A percentile compares a stretch with the other conserved stretches of the same genome.
phyloP scores from a whole-genome alignment of 2,888 invertebrate species.

The Caradrina kadenii region DNA sequence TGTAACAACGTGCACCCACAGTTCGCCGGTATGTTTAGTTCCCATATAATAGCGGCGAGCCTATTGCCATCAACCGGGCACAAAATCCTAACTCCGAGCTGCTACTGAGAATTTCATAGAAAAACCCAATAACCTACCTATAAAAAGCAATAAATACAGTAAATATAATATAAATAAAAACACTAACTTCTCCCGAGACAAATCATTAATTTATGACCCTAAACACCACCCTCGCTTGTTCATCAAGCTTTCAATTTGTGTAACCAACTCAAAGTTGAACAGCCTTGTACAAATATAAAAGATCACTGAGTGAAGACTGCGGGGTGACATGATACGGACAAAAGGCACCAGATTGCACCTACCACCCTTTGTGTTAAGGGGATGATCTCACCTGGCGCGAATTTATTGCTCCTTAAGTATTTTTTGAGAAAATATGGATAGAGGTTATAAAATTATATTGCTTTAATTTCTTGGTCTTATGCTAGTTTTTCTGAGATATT shows the following conservation, averaged over 20 bases:
- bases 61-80: too few relatives aligned
- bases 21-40: too few relatives aligned
- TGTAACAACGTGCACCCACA: too few relatives aligned
- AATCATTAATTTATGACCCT: conserved; percentile 16
- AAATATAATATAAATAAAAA: too few relatives aligned
- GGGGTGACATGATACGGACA: conserved; percentile 84
- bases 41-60: too few relatives aligned
- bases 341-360: conserved; percentile 87
- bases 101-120: too few relatives aligned
- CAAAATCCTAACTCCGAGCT: too few relatives aligned
- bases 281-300: conserved; percentile 69
- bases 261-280: conserved; percentile 45
- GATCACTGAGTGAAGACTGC: conserved; percentile 76
- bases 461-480: not conserved
- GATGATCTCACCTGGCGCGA: conserved; percentile 35
- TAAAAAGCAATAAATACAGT: too few relatives aligned
- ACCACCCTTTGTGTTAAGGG: conserved; percentile 79
- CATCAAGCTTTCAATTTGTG: conserved; percentile 32
- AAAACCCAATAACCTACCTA: too few relatives aligned
- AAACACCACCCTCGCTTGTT: not conserved
- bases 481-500: not conserved
- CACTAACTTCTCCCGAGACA: not conserved
- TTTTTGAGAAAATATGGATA: conserved; percentile 15
- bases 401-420: conserved; percentile 45
- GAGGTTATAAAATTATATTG: conserved; percentile 6